phyloP scores from a whole-genome alignment of 1,140 invertebrate genomes.

The Neotoxoptera formosana region DNA sequence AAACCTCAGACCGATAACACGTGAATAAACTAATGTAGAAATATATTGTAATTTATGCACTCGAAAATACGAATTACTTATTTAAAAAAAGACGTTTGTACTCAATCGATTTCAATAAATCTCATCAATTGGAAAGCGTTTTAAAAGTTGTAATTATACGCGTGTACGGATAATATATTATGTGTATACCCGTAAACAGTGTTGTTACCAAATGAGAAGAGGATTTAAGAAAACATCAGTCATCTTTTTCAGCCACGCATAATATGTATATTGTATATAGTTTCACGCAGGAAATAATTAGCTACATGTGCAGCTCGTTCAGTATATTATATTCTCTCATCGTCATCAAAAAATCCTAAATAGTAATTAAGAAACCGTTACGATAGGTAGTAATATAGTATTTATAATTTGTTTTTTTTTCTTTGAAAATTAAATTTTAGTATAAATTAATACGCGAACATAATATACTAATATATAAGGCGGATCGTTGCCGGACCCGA shows the following conservation, averaged over 20 bases:
- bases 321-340: not conserved
- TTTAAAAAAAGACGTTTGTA: not conserved
- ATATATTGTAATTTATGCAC: not conserved
- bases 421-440: not conserved
- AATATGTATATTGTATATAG: too few relatives aligned
- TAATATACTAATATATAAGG: too few relatives aligned
- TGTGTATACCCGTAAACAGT: not conserved
- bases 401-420: not conserved
- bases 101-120: not conserved
- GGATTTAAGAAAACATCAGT: conserved; percentile 1
- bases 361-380: conserved; percentile 17
- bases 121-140: not conserved
- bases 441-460: not conserved
- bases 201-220: not conserved
- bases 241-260: not conserved
- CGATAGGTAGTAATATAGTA: too few relatives aligned
- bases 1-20: not conserved
- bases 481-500: not conserved
- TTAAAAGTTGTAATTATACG: not conserved
- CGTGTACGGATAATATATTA: too few relatives aligned
- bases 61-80: not conserved
- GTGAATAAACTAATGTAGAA: not conserved
- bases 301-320: not conserved
- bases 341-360: conserved; percentile 9
- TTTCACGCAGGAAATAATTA: conserved; percentile 24